These are phyloP conservation scores for Papilio polytes DNA, from an alignment of 1,140 invertebrate genomes.

Conservation along the genomic window DNA sequence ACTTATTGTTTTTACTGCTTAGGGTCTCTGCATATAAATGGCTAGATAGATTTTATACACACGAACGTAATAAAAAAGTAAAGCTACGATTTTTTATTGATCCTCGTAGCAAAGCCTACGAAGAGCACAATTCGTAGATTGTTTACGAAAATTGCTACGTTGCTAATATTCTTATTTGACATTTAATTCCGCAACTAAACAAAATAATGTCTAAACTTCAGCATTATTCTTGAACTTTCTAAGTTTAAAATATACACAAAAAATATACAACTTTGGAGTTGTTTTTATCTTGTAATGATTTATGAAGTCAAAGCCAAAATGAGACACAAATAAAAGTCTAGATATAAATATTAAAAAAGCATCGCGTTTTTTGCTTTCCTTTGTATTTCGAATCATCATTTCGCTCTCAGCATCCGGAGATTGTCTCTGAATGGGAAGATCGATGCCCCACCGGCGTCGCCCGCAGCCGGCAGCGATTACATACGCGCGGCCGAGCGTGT, in stretches of 20 bases:
- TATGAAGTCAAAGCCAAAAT: background rate
- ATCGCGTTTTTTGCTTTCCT: background rate
- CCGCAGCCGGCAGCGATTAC: slow-evolving; percentile 34
- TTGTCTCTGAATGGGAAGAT: slow-evolving; percentile 29
- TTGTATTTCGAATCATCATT: slow-evolving; percentile 21
- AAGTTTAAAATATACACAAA: too few species aligned
- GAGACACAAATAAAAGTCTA: background rate
- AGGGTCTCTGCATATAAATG: slow-evolving; percentile 39
- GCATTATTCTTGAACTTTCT: too few species aligned
- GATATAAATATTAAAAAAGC: background rate
- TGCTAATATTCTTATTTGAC: background rate
- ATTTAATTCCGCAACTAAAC: background rate
- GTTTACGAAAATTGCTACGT: background rate
- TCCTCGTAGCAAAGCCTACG: background rate
- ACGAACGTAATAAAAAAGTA: background rate
- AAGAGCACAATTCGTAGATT: background rate
- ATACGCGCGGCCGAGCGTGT: slow-evolving; percentile 36
- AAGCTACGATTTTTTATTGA: background rate
- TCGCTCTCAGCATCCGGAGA: slow-evolving; percentile 15
- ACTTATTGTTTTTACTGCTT: slow-evolving; percentile 52
- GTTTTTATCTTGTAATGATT: background rate
- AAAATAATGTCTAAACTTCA: background rate
- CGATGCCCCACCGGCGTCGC: slow-evolving; percentile 35
- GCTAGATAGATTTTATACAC: slow-evolving; percentile 25
- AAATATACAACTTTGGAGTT: too few species aligned